These are phyloP conservation scores for Cantharis rufa DNA, from an alignment of 2,888 invertebrate species.

Conservation along the genomic window DNA sequence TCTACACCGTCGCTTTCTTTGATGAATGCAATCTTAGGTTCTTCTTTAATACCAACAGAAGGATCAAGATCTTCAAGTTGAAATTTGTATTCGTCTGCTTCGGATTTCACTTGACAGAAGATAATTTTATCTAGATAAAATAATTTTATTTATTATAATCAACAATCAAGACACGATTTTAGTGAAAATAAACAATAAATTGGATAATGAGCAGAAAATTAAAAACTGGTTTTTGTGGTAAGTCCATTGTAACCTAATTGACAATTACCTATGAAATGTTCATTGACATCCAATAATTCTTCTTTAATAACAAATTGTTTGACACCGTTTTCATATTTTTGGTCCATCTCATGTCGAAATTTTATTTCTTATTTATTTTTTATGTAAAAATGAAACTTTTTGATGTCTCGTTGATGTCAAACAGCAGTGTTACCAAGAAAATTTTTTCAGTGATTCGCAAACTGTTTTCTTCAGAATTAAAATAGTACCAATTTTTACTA, in stretches of 20 bases:
- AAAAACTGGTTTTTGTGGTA: not conserved
- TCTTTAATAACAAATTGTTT: not conserved
- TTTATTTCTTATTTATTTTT: too few species aligned
- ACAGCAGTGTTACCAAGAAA: not conserved
- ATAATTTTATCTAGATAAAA: not conserved
- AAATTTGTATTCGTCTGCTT: not conserved
- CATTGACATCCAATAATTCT: not conserved
- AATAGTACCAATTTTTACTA: not conserved
- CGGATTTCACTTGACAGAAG: not conserved
- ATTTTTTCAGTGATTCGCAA: not conserved
- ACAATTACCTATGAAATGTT: not conserved
- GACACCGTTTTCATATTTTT: not conserved
- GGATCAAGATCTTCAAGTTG: not conserved
- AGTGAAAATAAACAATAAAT: not conserved
- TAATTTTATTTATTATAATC: not conserved
- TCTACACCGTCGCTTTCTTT: too few species aligned
- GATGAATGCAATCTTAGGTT: not conserved
- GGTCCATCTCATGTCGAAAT: not conserved
- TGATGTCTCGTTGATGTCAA: too few species aligned
- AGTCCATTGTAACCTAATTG: not conserved
- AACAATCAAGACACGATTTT: not conserved
- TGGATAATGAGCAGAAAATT: not conserved
- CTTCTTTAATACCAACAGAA: not conserved
- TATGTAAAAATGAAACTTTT: too few species aligned
- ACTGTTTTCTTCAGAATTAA: not conserved